phyloP scores from a whole-genome alignment of 2,888 invertebrate genomes.

The Buathra laborator region DNA sequence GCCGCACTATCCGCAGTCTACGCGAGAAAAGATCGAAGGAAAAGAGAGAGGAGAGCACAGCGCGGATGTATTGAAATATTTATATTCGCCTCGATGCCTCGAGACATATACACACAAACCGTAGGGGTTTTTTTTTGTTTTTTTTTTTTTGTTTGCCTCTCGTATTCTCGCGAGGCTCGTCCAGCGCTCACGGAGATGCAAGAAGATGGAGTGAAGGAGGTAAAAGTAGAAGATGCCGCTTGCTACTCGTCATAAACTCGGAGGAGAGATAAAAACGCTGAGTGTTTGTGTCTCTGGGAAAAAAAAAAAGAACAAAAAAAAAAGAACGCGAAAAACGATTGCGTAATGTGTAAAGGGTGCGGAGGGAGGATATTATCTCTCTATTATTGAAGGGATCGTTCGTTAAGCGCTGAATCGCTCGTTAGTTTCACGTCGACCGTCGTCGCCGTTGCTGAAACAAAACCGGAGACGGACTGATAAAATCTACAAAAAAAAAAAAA shows the following conservation, averaged over 20 bases:
- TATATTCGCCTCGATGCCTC: conserved; percentile 40
- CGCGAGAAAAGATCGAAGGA: conserved; percentile 15
- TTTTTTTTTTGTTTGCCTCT: not conserved
- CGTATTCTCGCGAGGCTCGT: conserved; percentile 58
- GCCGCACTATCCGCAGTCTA: not conserved
- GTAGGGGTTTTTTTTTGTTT: conserved; percentile 1
- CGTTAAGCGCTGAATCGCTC: conserved; percentile 17
- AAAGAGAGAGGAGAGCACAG: conserved; percentile 19
- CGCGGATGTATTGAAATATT: conserved; percentile 58
- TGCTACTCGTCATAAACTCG: conserved; percentile 38
- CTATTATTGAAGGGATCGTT: conserved; percentile 48
- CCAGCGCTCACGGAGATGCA: conserved; percentile 26
- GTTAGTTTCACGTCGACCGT: conserved; percentile 46
- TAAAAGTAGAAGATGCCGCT: conserved; percentile 16
- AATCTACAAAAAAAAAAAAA: conserved; percentile 17
- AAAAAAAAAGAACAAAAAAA: not conserved
- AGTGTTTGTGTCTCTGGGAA: not conserved
- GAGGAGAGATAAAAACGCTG: conserved; percentile 39
- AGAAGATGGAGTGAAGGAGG: not conserved
- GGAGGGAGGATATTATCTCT: conserved; percentile 18
- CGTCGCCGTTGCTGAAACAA: conserved; percentile 33
- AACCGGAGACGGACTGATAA: conserved; percentile 20
- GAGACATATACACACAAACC: conserved; percentile 27
- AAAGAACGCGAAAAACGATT: not conserved
- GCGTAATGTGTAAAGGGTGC: conserved; percentile 16